A percentile compares a stretch with the other conserved stretches of the same genome.
phyloP scores from a whole-genome alignment of 2,113 vertebrate genomes.

The Mormoops blainvillei region DNA sequence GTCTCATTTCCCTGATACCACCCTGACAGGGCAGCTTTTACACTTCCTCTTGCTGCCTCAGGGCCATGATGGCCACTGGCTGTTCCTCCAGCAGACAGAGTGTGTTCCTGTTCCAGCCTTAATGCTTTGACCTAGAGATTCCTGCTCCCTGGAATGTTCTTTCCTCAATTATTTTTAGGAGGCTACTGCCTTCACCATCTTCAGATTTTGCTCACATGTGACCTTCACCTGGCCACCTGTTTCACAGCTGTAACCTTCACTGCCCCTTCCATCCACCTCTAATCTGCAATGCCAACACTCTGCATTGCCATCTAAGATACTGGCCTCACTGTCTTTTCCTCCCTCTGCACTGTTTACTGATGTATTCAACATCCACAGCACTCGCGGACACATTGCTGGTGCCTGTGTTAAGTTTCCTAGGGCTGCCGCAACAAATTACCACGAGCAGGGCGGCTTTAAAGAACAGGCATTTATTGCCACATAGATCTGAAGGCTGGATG shows the following conservation, averaged over 20 bases:
- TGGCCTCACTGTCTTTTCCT: neutral
- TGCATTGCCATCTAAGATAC: neutral
- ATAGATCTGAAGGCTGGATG: neutral
- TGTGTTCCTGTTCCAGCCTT: neutral
- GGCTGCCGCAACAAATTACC: neutral
- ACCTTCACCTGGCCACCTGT: neutral
- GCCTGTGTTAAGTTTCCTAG: neutral
- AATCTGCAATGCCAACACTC: neutral
- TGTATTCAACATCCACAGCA: neutral
- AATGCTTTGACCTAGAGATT: neutral
- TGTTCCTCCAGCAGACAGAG: neutral
- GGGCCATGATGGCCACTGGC: too few relatives aligned
- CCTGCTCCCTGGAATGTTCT: neutral
- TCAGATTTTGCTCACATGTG: neutral
- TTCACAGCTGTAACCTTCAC: neutral
- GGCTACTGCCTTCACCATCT: neutral
- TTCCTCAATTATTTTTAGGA: neutral
- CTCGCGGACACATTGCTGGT: neutral
- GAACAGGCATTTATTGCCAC: neutral
- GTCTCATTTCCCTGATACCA: accelerated
- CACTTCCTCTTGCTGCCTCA: neutral
- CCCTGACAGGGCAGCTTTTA: neutral
- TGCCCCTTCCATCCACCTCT: neutral
- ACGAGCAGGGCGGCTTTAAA: neutral
- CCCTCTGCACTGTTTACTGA: accelerated